Percentiles rank a stretch among this genome's conserved stretches.
phyloP scores from a whole-genome alignment of 1,140 invertebrate species.

The Ctenoplectra terminalis region DNA sequence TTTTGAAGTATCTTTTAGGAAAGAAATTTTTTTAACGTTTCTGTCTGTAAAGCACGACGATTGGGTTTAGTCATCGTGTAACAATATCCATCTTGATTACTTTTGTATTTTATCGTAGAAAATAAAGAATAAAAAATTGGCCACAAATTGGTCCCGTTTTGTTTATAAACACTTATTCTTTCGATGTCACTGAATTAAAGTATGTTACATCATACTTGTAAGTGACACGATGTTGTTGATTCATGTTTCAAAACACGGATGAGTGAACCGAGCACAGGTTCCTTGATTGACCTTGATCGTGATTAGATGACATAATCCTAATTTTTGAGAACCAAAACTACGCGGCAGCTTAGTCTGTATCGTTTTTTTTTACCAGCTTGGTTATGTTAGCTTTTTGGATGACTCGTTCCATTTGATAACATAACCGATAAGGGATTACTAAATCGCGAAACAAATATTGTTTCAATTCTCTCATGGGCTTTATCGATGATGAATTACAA shows the following conservation, averaged over 20 bases:
- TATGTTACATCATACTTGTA: not conserved
- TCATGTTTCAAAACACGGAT: not conserved
- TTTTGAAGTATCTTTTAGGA: not conserved
- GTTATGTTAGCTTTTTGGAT: not conserved
- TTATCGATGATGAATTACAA: constrained; percentile 86
- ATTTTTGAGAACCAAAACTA: not conserved
- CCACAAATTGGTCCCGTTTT: not conserved
- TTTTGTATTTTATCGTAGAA: not conserved
- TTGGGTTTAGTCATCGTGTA: not conserved
- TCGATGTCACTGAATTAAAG: not conserved
- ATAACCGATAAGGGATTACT: not conserved
- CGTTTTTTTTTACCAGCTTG: not conserved
- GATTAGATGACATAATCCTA: constrained; percentile 32
- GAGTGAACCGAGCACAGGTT: not conserved
- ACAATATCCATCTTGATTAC: not conserved
- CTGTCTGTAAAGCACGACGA: not conserved
- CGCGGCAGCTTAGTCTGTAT: too few species aligned
- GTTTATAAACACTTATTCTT: not conserved
- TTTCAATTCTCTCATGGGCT: constrained; percentile 82
- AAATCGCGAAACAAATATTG: not conserved
- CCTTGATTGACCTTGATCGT: constrained; percentile 25
- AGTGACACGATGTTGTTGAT: not conserved
- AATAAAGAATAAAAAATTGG: not conserved
- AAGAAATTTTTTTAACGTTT: not conserved
- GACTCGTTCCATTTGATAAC: not conserved